Conservation (phyloP, 2,888 invertebrate genomes). For the Caenorhabditis sp. region DNA sequence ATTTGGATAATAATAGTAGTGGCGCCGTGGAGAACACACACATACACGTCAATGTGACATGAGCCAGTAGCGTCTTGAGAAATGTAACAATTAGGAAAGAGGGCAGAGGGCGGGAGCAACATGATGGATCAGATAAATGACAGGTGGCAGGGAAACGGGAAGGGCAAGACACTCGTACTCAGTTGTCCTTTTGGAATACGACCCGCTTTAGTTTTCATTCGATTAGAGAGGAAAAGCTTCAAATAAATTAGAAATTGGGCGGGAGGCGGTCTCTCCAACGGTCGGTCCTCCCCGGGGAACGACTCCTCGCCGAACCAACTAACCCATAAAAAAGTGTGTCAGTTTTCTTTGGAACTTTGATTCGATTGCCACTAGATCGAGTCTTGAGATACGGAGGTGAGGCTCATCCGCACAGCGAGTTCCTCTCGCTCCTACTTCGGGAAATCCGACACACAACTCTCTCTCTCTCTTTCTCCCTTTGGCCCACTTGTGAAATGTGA, state of each 20-base stretch:
- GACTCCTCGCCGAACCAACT: background rate
- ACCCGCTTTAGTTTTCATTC: constrained; percentile 11
- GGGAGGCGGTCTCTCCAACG: constrained; percentile 1
- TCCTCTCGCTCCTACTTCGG: constrained; percentile 37
- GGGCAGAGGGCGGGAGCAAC: background rate
- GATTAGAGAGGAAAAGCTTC: constrained; percentile 9
- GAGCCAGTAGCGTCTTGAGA: constrained; percentile 27
- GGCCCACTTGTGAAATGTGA: constrained; percentile 62
- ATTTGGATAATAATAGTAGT: constrained; percentile 62
- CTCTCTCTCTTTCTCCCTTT: no score
- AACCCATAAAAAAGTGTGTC: constrained; percentile 60
- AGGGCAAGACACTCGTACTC: background rate
- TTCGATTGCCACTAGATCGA: constrained; percentile 48
- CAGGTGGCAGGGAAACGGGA: constrained; percentile 34
- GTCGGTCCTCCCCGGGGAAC: constrained; percentile 30
- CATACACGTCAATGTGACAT: constrained; percentile 44
- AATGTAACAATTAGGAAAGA: constrained; percentile 58
- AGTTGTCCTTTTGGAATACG: constrained; percentile 31
- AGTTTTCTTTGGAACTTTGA: constrained; percentile 39
- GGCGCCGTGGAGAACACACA: constrained; percentile 30
- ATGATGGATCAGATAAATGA: constrained; percentile 23
- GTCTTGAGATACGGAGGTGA: constrained; percentile 44
- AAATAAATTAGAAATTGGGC: constrained; percentile 37
- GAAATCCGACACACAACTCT: constrained; percentile 60
- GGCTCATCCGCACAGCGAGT: constrained; percentile 13